Evolutionary conservation across 2,888 invertebrate species (phyloP).

Genomic region (Meliscaeva auricollis): DNA sequence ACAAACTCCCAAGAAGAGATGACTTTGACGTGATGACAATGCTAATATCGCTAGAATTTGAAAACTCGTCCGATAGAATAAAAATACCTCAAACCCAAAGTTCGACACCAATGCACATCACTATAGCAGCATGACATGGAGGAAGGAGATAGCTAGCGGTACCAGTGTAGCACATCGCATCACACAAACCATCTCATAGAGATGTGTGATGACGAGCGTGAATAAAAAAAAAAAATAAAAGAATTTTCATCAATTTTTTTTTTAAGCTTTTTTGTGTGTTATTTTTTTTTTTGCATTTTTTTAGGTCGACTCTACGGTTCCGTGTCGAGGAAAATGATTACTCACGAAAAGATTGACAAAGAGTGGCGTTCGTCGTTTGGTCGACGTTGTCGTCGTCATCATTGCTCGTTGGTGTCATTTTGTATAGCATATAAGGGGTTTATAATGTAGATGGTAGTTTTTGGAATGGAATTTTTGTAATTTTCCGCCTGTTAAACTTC

Average conservation of each 20-base stretch:
- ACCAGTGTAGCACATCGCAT: slow-evolving; percentile 30
- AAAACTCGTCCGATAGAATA: not conserved
- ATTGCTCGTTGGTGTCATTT: not conserved
- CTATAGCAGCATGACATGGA: too few species aligned
- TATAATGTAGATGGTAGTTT: slow-evolving; percentile 52
- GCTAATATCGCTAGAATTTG: slow-evolving; percentile 39
- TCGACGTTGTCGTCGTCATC: not conserved
- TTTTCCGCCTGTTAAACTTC: slow-evolving; percentile 76
- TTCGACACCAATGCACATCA: slow-evolving; percentile 66
- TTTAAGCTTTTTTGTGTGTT: slow-evolving; percentile 21
- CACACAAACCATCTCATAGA: slow-evolving; percentile 44
- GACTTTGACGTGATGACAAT: slow-evolving; percentile 54
- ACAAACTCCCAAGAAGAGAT: slow-evolving; percentile 30
- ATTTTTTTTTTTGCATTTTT: slow-evolving; percentile 24
- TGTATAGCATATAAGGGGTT: not conserved
- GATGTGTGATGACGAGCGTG: slow-evolving; percentile 74
- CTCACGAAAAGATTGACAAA: slow-evolving; percentile 73
- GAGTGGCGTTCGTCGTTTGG: slow-evolving; percentile 25
- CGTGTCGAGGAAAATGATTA: slow-evolving; percentile 70
- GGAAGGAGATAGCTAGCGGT: too few species aligned
- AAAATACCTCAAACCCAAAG: slow-evolving; percentile 17
- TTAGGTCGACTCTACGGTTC: slow-evolving; percentile 29
- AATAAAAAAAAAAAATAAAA: slow-evolving; percentile 56
- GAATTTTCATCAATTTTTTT: slow-evolving; percentile 58
- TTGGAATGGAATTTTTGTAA: slow-evolving; percentile 73